A percentile compares a stretch with the other conserved stretches of the same genome.
Conservation (phyloP, 2,797 vertebrate genomes). For the Ciconia nigra region DNA sequence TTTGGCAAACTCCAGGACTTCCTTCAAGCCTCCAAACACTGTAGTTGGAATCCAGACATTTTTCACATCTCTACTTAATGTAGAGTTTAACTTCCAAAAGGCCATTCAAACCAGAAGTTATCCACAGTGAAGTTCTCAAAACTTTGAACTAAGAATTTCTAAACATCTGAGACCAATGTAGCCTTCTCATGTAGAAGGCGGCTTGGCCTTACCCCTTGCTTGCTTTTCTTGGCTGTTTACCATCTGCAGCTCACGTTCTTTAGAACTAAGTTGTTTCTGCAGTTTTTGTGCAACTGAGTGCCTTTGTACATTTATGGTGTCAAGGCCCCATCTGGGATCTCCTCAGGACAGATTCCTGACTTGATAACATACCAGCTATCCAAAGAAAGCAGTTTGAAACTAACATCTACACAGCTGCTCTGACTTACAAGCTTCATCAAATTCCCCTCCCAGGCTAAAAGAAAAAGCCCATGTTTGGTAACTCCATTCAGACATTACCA, state of each 20-base stretch:
- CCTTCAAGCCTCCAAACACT: background rate
- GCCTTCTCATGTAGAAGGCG: background rate
- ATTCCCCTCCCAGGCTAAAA: conserved; percentile 26
- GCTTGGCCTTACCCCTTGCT: conserved; percentile 29
- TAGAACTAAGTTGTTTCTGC: conserved; percentile 18
- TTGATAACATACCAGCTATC: conserved; percentile 52
- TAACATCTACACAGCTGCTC: conserved; percentile 58
- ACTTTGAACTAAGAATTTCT: background rate
- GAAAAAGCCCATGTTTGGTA: conserved; percentile 43
- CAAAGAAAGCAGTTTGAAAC: conserved; percentile 54
- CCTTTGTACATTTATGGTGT: conserved; percentile 68
- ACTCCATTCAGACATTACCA: background rate
- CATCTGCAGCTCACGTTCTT: conserved; percentile 42
- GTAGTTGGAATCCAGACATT: background rate
- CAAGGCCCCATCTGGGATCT: conserved; percentile 51
- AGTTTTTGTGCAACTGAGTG: conserved; percentile 45
- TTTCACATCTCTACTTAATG: background rate
- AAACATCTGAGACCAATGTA: conserved; percentile 12
- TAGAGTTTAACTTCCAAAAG: background rate
- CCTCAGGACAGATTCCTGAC: conserved; percentile 56
- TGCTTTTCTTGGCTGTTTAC: conserved; percentile 58
- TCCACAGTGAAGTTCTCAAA: background rate
- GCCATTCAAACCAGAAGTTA: background rate
- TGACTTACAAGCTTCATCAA: conserved; percentile 1
- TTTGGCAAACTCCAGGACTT: background rate